Evolutionary conservation across 2,113 vertebrate genomes (phyloP), one percentile per base, ranked within the genome.

Genomic region (Probosciger aterrimus): DNA sequence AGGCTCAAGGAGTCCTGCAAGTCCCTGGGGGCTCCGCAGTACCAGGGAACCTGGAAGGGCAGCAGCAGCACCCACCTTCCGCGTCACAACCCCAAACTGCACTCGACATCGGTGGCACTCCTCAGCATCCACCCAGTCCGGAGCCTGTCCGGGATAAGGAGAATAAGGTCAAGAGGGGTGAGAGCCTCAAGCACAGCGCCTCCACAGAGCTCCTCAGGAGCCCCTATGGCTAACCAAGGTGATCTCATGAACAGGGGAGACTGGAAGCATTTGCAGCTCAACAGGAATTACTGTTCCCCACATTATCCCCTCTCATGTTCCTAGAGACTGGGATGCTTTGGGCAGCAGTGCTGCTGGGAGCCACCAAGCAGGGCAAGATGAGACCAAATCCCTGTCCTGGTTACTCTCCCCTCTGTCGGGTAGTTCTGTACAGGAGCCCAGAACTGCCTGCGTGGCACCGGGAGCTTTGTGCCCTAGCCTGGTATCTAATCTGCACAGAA

Each of bases 61-160:
- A 85, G n/a, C 28, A 82, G 44, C 11, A 4, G 75, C 47, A 92
- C 98, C 82, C 97, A 99, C 99, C 98, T 99, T 99, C 82, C 99
- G 98, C 1, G 99, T 99, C 97, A 99, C 98, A 24, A 99, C 99
- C 0, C 99, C 99, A 75, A 99, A 99, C 97, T 99, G 99, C 91
- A 99, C 99, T 60, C 99, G 98, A 97, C 99, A 99, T 24, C 99
- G 97, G 97, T 99, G 99, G 85, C 99, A 99, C 85, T 99, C 99
- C 97, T 99, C 99, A 1, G 99, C 99, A 28, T 99, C 99, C 7
- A 99, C 99, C 99, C 99, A 99, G 92, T 99, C 99, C 0, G 99
- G 99, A 74, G 99, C 99, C 99, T 99, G 92, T 2, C 35, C 14
- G 49, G 49, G 5, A 52, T 33, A 86, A 86, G 17, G 59, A 50